Base-by-base conservation (phyloP, 2,797 vertebrate genomes). In the Manis javanica region DNA sequence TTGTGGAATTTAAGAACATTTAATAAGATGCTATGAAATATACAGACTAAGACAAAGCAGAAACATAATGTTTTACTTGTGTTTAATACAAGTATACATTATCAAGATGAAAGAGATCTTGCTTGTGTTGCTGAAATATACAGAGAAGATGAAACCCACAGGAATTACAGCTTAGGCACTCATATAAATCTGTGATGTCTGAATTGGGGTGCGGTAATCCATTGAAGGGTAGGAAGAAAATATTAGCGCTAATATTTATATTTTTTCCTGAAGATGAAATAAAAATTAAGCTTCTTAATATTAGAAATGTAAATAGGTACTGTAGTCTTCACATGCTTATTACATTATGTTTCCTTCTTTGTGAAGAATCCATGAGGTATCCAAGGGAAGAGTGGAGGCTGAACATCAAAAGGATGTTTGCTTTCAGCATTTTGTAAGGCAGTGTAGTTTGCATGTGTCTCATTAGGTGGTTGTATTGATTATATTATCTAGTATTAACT, bases 21-120 rank as follows among this genome's bases (percentile, higher is more conserved):
- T 95, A 96, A 83, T 79, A 53, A 94, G 9, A 39, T 59, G 0
- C 39, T 84, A 89, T 61, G 14, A 96, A 85, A 92, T 74, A 72
- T 3, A 74, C 18, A 51, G 12, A 61, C 39, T 59, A 71, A 89
- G 37, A 68, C 81, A 79, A 42, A 83, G 21, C 26, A 51, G 46
- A 79, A 8, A 90, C 3, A 55, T 53, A 29, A 59, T 69, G 6
- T 63, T 90, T 95, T 74, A 53, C 57, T 77, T 85, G 63, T 81
- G 4, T 63, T 94, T 51, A 81, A 78, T 88, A 51, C 91, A 85
- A 93, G 42, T 77, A 31, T 16, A 2, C 4, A 31, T 86, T 86
- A 86, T 10, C 21, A 46, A 18, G 2, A 4, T 75, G 13, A 34
- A 78, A 84, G 49, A 37, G 9, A 88, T 66, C 42, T 87, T 89